Conservation (phyloP, 2,113 vertebrate species). For the Zosterops hypoxanthus region DNA sequence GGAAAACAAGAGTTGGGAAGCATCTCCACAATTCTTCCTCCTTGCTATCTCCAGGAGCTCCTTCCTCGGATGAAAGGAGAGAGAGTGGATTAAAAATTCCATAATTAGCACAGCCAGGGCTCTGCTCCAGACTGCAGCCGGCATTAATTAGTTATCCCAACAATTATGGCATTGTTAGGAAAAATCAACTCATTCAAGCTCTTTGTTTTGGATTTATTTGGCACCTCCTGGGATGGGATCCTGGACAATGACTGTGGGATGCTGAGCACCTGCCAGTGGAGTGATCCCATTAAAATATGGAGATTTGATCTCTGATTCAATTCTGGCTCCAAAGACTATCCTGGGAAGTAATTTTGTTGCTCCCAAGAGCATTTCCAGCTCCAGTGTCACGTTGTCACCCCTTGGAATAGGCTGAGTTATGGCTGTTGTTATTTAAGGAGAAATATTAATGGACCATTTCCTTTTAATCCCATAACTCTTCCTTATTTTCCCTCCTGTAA, state of each 20-base stretch:
- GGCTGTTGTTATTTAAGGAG: not conserved
- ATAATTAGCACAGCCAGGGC: not conserved
- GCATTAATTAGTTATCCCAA: conserved; percentile 7
- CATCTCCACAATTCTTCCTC: not conserved
- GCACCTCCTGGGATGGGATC: not conserved
- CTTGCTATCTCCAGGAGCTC: not conserved
- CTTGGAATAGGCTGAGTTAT: not conserved
- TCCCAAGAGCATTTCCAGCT: not conserved
- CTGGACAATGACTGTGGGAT: not conserved
- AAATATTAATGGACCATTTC: not conserved
- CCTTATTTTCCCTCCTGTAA: not conserved
- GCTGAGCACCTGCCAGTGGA: not conserved
- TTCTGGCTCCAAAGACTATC: not conserved
- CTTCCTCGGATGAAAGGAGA: not conserved
- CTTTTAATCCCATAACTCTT: not conserved
- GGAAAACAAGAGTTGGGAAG: not conserved
- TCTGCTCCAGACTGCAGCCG: not conserved
- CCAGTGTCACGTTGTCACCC: not conserved
- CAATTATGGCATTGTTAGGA: conserved; percentile 6
- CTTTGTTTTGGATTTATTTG: conserved; percentile 9
- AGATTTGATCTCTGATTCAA: not conserved
- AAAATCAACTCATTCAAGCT: conserved; percentile 1
- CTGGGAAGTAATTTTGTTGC: not conserved
- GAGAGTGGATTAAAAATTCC: not conserved
- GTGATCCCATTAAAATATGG: not conserved